Base-by-base conservation (phyloP, 2,888 invertebrate genomes). In the Sepiola atlantica region DNA sequence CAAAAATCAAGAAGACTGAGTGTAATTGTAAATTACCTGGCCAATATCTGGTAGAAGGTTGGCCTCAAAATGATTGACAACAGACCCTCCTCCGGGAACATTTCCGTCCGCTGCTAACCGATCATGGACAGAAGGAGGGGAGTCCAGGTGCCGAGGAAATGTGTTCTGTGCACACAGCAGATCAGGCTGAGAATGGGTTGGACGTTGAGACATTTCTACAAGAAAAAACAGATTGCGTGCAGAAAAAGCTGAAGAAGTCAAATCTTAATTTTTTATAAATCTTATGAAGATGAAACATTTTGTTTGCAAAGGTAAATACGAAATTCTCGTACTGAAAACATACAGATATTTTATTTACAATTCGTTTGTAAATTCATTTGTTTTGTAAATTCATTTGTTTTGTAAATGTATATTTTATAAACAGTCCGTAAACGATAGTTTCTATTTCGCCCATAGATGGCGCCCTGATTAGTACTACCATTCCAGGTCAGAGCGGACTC, bases 141-240 rank as follows among this genome's bases (percentile, higher is more conserved):
- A 93, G 57, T 93, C 95, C 35, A 96, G 95, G 61, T 96, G 95
- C 14, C 95, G 95, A 1, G 96, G 96, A 94, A 96, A 96, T 45
- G 96, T 95, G 94, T 96, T 96, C 95, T 96, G 96, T 10, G 96
- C 96, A 95, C 96, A 96, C 24, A 96, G 94, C 54, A 96, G 94
- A 94, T 96, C 96, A 93, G 96, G 96, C 94, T 95, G 95, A 21
- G 95, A 96, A 94, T 94, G 94, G 91, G 94, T 94, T 93, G 93
- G 95, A 93, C 95, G 95, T 94, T 94, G 35, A 94, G 20, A n/a
- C n/a, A 61, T 93, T 32, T 91, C 90, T 55, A 55, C 2, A 94
- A 77, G 24, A 35, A 32, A 90, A n/a, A 35, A 55, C 16, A 12
- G 91, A n/a, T n/a, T 28, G 77, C 45, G 35, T 45, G 12, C 45